Base-by-base conservation (phyloP, 2,113 vertebrate genomes). In the Planiliza haematocheilus region DNA sequence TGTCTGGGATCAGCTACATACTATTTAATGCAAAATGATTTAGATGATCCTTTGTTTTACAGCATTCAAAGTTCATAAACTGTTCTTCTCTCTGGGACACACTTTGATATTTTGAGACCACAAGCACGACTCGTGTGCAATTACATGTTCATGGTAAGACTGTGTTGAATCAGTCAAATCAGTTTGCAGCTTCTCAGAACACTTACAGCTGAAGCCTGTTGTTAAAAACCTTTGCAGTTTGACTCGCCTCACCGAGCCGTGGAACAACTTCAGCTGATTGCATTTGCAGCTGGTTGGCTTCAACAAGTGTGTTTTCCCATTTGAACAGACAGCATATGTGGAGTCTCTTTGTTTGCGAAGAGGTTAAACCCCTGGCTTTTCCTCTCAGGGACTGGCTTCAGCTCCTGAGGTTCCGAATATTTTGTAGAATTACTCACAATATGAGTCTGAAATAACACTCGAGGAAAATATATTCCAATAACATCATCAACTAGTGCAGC, bases 271-370 rank as follows among this genome's bases (percentile, higher is more conserved):
- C 79, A 2, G 30, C 85, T 89, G 77, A 89, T 90, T 86, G 52
- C 68, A 73, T 84, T 80, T 74, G 81, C 89, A 90, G 84, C 83
- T 89, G 88, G 59, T 86, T 87, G 86, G 81, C 74, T 74, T 75
- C 77, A 70, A 70, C 84, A 70, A 82, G 79, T 85, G 74, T 73
- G 75, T 86, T 82, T 77, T 73, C 74, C 67, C 67, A 10, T 63
- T 77, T 38, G 65, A 83, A 85, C 70, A 59, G 79, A 83, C 70
- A 79, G 67, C 78, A 87, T 49, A 83, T 83, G 68, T 50, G 60
- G 70, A 65, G 56, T 36, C 18, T 43, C 62, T 86, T 82, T 87
- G 68, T 82, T 77, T 67, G 71, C 52, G 36, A 51, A 41, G 38
- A 59, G 5, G 20, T 59, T 57, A 53, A 72, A 50, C 30, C 46